phyloP scores from a whole-genome alignment of 2,113 vertebrate species.

The Gymnarchus niloticus region DNA sequence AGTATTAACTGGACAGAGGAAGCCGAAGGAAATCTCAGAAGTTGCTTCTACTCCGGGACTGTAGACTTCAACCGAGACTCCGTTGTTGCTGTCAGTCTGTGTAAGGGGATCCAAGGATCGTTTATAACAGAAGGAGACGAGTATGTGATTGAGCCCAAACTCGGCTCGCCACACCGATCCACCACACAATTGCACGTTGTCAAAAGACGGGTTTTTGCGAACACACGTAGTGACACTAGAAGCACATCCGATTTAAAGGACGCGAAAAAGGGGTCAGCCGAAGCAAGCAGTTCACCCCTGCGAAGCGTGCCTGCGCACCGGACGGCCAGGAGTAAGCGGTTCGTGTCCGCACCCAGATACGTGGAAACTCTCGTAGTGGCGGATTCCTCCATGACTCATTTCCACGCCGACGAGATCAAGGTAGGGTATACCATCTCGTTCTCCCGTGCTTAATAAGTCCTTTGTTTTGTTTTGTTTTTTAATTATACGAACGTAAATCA shows the following conservation, averaged over 20 bases:
- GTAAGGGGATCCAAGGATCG: constrained; percentile 70
- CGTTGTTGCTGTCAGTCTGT: constrained; percentile 74
- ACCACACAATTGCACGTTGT: constrained; percentile 52
- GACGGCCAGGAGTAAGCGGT: constrained; percentile 61
- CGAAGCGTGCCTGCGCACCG: constrained; percentile 31
- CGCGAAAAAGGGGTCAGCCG: background rate
- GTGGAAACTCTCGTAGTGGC: constrained; percentile 85
- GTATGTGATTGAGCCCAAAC: constrained; percentile 69
- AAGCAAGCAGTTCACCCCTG: background rate
- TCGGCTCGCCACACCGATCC: constrained; percentile 20
- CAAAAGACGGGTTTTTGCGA: constrained; percentile 43
- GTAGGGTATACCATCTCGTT: constrained; percentile 42
- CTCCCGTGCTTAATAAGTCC: background rate
- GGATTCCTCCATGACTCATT: constrained; percentile 74
- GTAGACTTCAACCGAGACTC: constrained; percentile 61
- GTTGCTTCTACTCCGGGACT: constrained; percentile 73
- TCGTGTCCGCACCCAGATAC: constrained; percentile 77
- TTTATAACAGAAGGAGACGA: constrained; percentile 67
- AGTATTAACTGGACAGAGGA: constrained; percentile 42
- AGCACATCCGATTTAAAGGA: constrained; percentile 33
- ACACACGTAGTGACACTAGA: constrained; percentile 3
- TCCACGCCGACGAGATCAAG: constrained; percentile 80
- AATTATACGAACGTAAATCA: background rate
- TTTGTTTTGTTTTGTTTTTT: background rate
- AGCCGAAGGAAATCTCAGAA: constrained; percentile 44